A percentile compares a stretch with the other conserved stretches of the same genome.
Evolutionary conservation across 2,888 invertebrate genomes (phyloP).

Genomic region (Schizaphis graminum): DNA sequence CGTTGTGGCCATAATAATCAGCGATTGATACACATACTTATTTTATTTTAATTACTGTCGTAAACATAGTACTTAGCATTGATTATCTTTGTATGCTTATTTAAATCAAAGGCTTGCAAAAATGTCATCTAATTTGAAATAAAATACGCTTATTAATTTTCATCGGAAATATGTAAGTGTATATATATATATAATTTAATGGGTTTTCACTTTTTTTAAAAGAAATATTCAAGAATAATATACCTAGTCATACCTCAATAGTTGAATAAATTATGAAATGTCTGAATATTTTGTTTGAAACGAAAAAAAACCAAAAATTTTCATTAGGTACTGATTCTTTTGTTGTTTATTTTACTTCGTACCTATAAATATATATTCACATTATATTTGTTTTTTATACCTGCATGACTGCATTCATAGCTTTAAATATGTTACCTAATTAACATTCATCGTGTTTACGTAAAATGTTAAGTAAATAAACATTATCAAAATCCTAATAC

Average conservation of each 20-base stretch:
- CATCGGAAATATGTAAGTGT: background rate
- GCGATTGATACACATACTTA: background rate
- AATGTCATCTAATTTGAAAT: background rate
- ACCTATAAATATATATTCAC: background rate
- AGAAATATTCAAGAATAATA: background rate
- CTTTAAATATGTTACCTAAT: background rate
- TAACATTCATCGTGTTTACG: background rate
- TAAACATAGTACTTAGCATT: background rate
- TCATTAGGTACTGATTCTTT: background rate
- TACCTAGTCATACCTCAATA: background rate
- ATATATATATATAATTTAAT: background rate
- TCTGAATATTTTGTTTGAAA: background rate
- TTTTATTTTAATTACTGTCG: background rate
- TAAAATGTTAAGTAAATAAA: background rate
- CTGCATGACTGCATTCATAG: background rate
- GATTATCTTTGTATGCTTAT: background rate
- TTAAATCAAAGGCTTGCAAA: background rate
- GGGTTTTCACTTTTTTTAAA: background rate
- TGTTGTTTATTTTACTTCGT: background rate
- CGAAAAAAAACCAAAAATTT: background rate
- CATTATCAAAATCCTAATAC: background rate
- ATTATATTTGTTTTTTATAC: background rate
- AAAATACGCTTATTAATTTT: background rate
- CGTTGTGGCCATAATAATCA: background rate
- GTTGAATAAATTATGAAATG: background rate